A percentile compares a stretch with the other conserved stretches of the same genome.
Conservation (phyloP, 2,797 vertebrate genomes). For the Helarctos malayanus region DNA sequence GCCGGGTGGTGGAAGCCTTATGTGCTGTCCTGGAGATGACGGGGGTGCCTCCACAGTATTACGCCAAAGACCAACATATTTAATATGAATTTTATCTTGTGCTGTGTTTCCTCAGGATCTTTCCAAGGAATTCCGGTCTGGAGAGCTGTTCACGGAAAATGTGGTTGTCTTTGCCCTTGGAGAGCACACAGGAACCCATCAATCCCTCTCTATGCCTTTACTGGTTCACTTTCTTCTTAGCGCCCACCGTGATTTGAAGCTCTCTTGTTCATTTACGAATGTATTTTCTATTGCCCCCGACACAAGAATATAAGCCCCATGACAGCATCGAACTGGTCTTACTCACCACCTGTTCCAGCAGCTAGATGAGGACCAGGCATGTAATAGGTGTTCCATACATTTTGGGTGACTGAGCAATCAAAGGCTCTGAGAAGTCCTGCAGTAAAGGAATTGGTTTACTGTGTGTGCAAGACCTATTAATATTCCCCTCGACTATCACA, state of each 20-base stretch:
- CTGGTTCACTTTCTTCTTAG: neutral
- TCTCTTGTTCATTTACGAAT: neutral
- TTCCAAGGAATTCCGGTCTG: neutral
- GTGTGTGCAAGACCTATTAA: neutral
- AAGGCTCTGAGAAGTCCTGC: conserved; percentile 47
- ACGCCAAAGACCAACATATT: neutral
- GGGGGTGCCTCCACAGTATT: neutral
- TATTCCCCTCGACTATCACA: neutral
- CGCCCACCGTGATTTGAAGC: neutral
- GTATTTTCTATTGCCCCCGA: neutral
- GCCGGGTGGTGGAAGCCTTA: neutral
- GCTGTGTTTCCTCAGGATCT: neutral
- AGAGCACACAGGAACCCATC: fast-evolving
- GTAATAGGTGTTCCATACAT: neutral
- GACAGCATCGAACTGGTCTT: neutral
- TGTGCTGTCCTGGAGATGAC: neutral
- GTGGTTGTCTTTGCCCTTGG: neutral
- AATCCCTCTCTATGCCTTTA: neutral
- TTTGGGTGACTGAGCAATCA: neutral
- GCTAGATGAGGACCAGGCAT: neutral
- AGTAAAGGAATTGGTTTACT: neutral
- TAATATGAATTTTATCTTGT: neutral
- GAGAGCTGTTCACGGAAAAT: neutral
- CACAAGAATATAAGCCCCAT: neutral
- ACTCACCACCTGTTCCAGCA: neutral